Evolutionary conservation across 2,888 invertebrate species (phyloP).

Genomic region (Cerastoderma edule): DNA sequence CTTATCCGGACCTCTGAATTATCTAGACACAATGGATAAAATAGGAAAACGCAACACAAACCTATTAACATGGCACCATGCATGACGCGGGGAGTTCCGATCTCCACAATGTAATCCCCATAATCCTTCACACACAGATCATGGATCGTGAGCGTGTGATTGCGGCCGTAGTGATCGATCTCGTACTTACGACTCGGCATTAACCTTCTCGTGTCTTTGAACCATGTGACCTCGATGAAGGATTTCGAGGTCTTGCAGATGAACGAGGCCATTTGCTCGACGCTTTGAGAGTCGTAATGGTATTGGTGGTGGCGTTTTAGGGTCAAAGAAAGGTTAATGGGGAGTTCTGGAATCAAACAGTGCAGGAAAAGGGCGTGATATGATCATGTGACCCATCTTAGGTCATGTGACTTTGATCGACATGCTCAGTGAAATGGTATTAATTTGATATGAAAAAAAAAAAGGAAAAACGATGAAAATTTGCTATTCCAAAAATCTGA

Average conservation of each 20-base stretch:
- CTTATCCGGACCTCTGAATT: too few relatives aligned
- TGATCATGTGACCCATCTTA: slow-evolving; percentile 7
- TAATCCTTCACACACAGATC: slow-evolving; percentile 70
- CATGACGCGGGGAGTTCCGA: slow-evolving; percentile 77
- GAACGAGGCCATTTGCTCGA: slow-evolving; percentile 73
- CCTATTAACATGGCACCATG: slow-evolving; percentile 61
- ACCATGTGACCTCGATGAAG: slow-evolving; percentile 78
- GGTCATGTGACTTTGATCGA: not conserved
- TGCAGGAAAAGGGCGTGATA: slow-evolving; percentile 31
- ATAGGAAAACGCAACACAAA: slow-evolving; percentile 54
- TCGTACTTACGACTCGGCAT: slow-evolving; percentile 73
- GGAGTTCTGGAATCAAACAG: slow-evolving; percentile 74
- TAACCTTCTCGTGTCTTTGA: slow-evolving; percentile 78
- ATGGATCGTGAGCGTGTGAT: slow-evolving; percentile 74
- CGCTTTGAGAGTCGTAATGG: slow-evolving; percentile 41
- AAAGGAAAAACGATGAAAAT: not conserved
- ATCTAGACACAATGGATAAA: not conserved
- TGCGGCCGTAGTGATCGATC: slow-evolving; percentile 82
- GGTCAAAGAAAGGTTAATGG: slow-evolving; percentile 72
- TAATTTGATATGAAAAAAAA: not conserved
- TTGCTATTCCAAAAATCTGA: slow-evolving; percentile 11
- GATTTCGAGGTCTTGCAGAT: slow-evolving; percentile 77
- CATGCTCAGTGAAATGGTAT: slow-evolving; percentile 14
- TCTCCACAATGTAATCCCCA: slow-evolving; percentile 88
- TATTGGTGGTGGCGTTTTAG: slow-evolving; percentile 71